A percentile compares a stretch with the other conserved stretches of the same genome.
Conservation (phyloP, 2,113 vertebrate genomes). For the Prunella himalayana region DNA sequence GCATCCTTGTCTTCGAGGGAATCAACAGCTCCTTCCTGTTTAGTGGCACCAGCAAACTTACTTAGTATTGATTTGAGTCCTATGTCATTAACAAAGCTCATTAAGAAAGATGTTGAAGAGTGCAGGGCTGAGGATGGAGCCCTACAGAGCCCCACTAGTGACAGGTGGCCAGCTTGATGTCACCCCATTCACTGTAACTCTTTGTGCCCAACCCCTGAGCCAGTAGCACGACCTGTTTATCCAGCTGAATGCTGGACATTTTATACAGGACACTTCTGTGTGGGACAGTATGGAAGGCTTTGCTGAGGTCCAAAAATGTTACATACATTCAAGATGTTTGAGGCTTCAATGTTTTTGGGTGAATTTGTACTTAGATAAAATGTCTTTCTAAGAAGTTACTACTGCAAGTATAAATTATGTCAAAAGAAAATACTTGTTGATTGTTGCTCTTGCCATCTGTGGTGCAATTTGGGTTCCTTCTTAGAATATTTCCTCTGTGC, state of each 20-base stretch:
- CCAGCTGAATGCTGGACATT: neutral
- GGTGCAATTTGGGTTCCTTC: neutral
- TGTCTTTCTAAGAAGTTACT: neutral
- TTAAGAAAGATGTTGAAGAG: neutral
- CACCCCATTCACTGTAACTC: neutral
- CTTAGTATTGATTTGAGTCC: neutral
- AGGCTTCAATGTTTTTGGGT: neutral
- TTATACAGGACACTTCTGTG: too few relatives aligned
- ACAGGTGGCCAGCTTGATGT: neutral
- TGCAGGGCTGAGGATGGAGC: neutral
- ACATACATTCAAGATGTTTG: neutral
- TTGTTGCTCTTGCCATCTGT: neutral
- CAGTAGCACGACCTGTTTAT: neutral
- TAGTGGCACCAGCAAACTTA: accelerated
- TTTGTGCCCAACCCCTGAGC: neutral
- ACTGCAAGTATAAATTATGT: neutral
- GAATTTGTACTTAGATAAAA: neutral
- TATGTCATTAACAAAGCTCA: neutral
- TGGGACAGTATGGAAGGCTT: neutral
- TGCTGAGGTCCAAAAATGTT: neutral
- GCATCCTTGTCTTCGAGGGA: accelerated
- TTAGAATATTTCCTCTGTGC: neutral
- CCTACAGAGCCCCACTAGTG: too few relatives aligned
- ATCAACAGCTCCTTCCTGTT: neutral
- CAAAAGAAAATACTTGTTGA: neutral